Percentiles rank a stretch among this genome's conserved stretches.
These are phyloP conservation scores for Calameuta idolon DNA, from an alignment of 2,888 invertebrate species.

Conservation along the genomic window DNA sequence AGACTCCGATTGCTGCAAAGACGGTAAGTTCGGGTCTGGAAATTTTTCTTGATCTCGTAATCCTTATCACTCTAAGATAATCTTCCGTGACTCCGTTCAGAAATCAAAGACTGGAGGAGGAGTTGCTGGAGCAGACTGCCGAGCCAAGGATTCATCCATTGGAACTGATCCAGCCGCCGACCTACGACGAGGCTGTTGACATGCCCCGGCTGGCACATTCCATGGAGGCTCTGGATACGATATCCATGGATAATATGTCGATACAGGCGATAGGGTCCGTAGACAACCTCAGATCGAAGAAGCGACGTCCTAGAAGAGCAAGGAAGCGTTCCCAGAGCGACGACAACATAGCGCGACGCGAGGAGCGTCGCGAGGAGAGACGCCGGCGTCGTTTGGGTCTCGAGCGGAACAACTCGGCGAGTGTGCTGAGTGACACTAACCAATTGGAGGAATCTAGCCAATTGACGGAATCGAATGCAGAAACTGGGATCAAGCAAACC, in stretches of 20 bases:
- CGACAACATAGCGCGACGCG: constrained; percentile 52
- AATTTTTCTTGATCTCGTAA: neutral
- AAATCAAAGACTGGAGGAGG: constrained; percentile 46
- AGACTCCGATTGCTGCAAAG: constrained; percentile 67
- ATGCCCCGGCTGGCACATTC: constrained; percentile 75
- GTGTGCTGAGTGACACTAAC: constrained; percentile 14
- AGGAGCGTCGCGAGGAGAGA: constrained; percentile 50
- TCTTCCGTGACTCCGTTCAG: constrained; percentile 30
- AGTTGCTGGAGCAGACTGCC: constrained; percentile 33
- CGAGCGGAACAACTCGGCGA: constrained; percentile 29
- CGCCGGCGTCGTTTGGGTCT: constrained; percentile 35
- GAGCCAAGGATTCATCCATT: constrained; percentile 71
- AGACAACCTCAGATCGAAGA: constrained; percentile 53
- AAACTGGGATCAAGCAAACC: neutral
- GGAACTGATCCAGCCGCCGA: constrained; percentile 78
- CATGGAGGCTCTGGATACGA: constrained; percentile 54
- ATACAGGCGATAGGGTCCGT: constrained; percentile 49
- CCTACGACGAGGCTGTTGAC: constrained; percentile 81
- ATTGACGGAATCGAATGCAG: neutral
- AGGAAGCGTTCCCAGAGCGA: constrained; percentile 52
- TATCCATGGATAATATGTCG: constrained; percentile 37
- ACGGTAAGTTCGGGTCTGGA: constrained; percentile 53
- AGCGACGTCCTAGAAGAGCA: constrained; percentile 43
- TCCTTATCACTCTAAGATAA: neutral
- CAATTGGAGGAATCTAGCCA: neutral